Evolutionary conservation across 2,797 vertebrate genomes (phyloP).

Genomic region (Jordanella pulchra): DNA sequence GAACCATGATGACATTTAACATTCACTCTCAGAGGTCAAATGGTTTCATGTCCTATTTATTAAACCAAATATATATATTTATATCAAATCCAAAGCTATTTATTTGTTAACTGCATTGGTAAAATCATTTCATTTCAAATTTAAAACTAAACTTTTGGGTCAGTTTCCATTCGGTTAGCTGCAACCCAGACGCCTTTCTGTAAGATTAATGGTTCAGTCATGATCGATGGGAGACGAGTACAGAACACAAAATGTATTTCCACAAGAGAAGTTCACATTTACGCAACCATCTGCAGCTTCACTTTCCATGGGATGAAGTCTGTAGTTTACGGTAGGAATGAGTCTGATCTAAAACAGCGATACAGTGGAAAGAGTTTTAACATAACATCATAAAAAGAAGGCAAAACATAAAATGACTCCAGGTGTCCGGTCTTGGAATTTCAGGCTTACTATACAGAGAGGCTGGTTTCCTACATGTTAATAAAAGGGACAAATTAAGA

Average conservation of each 20-base stretch:
- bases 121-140: not conserved
- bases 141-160: not conserved
- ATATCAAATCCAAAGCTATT: not conserved
- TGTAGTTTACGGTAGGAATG: not conserved
- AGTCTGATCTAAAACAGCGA: not conserved
- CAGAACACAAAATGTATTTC: conserved; percentile 6
- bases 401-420: not conserved
- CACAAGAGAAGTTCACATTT: not conserved
- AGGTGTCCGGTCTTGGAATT: no score
- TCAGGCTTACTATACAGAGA: no score
- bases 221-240: conserved; percentile 32
- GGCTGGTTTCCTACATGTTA: no score
- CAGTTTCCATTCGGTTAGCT: not conserved
- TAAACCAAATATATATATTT: not conserved
- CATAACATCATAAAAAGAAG: not conserved
- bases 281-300: not conserved
- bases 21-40: conserved; percentile 68
- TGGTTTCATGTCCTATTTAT: conserved; percentile 59
- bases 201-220: conserved; percentile 20
- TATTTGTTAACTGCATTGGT: not conserved
- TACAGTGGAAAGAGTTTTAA: not conserved
- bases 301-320: not conserved
- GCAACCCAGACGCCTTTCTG: conserved; percentile 28
- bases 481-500: no score
- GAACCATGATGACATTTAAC: conserved; percentile 42